Evolutionary conservation across 1,140 invertebrate species (phyloP).

Genomic region (Dysdera silvatica): DNA sequence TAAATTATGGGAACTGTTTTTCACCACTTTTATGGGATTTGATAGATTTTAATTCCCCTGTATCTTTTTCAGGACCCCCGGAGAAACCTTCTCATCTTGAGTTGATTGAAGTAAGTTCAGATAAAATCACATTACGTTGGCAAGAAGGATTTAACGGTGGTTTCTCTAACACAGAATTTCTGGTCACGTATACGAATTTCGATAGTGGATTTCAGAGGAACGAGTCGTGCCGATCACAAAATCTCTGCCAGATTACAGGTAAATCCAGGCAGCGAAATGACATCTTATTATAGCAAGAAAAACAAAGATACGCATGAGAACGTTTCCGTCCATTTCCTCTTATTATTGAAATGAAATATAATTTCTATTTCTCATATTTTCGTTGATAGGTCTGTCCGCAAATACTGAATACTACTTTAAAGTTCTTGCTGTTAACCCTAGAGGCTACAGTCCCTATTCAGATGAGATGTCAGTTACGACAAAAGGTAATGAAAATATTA

Average conservation of each 20-base stretch:
- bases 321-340: background rate
- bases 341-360: background rate
- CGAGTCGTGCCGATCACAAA: constrained; percentile 59
- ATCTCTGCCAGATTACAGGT: constrained; percentile 73
- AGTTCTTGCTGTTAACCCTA: constrained; percentile 35
- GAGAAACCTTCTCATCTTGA: constrained; percentile 65
- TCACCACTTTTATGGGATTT: too few relatives aligned
- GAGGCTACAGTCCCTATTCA: constrained; percentile 34
- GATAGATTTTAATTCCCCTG: background rate
- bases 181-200: constrained; percentile 49
- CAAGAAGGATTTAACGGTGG: constrained; percentile 84
- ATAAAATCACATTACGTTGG: constrained; percentile 69
- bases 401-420: constrained; percentile 35
- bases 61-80: constrained; percentile 55
- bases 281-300: background rate
- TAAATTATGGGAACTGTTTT: too few relatives aligned
- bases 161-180: constrained; percentile 71
- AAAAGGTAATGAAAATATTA: constrained; percentile 28
- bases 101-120: constrained; percentile 46
- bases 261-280: background rate
- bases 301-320: background rate
- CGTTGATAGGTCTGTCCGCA: constrained; percentile 30
- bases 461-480: constrained; percentile 33
- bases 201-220: constrained; percentile 58
- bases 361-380: background rate